Base-by-base conservation (phyloP, 2,888 invertebrate genomes). In the Ischnura elegans region DNA sequence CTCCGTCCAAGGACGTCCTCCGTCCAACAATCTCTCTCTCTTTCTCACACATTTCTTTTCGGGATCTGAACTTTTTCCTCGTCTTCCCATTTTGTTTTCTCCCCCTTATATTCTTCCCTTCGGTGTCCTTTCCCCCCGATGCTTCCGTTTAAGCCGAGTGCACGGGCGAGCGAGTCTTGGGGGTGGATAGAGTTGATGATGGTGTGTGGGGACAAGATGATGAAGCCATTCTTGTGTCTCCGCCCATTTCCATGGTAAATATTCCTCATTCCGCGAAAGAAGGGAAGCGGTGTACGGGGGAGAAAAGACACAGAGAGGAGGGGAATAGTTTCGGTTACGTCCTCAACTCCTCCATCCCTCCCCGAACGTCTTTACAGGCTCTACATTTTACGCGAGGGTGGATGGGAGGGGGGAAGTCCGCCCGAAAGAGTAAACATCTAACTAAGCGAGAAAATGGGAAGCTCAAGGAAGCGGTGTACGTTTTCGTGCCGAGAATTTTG, bases 401-500 rank as follows among this genome's bases (percentile, higher is more conserved):
- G 19, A 19, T 19, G 51, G n/a, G n/a, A n/a, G 61, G 19, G n/a
- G n/a, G 61, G n/a, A n/a, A n/a, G 19, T 8, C 61, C 2, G 16
- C n/a, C n/a, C n/a, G 61, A n/a, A 61, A 61, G 61, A 61, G 61
- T 61, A 61, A 61, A 61, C 61, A 61, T 61, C 61, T 61, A 61
- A 61, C 61, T 61, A 61, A 61, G 61, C 61, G 61, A 61, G 61
- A 61, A 61, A 61, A 61, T 61, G 61, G 61, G 61, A 61, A 61
- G n/a, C n/a, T 61, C n/a, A 51, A n/a, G 61, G n/a, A n/a, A 25
- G 61, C 61, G n/a, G 61, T n/a, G n/a, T 61, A n/a, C 61, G 61
- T n/a, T 19, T 25, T 61, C 61, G 61, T 61, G 61, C 61, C n/a
- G 61, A 25, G 61, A 61, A 61, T 61, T 61, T 61, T n/a, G 61